Evolutionary conservation across 23 tunicate genomes (phyloP), one percentile per base, ranked within the genome.

Genomic region (Diplosoma virens): DNA sequence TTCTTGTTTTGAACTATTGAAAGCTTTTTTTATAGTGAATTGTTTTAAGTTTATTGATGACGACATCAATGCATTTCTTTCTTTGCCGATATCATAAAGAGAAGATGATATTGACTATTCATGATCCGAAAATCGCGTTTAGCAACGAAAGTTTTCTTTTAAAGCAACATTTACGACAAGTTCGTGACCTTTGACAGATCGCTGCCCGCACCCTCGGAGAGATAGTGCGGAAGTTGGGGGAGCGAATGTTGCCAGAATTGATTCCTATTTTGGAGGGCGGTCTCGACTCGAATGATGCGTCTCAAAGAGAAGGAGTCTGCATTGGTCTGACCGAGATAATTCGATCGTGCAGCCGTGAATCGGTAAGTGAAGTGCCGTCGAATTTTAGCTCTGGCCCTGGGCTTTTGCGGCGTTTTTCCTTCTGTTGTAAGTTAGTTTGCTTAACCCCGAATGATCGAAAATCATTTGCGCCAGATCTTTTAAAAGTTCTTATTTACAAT

Each of bases 191-290:
- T 41, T 41, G 16, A 0, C 59, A 87, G 95, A 80, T 88, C 18
- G 99, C 99, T n/a, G 94, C 99, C n/a, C 85, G 78, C 33, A 81
- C 99, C 0, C 75, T 94, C 30, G 99, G 99, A 11, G 99, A 94
- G 65, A 80, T 94, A 16, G 99, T 87, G 79, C 56, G 88, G 47
- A 94, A 94, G 66, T 55, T 94, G 50, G 99, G 99, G 0, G 99
- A 94, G 83, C 64, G 99, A 55, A 94, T 85, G 87, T 73, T 94
- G 78, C 99, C 99, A 25, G 89, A 94, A 55, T 71, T 94, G 65
- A 94, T 94, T 74, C 99, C 99, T 60, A 94, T 94, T 48, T 84
- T 94, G 71, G 94, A 94, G 75, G 55, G 77, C 30, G 92, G 83
- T 36, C 83, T 88, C 56, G 58, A 75, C 25, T 82, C 99, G 25